These are phyloP conservation scores for Megalonaias nervosa DNA, from an alignment of 1,140 invertebrate species.

Conservation along the genomic window DNA sequence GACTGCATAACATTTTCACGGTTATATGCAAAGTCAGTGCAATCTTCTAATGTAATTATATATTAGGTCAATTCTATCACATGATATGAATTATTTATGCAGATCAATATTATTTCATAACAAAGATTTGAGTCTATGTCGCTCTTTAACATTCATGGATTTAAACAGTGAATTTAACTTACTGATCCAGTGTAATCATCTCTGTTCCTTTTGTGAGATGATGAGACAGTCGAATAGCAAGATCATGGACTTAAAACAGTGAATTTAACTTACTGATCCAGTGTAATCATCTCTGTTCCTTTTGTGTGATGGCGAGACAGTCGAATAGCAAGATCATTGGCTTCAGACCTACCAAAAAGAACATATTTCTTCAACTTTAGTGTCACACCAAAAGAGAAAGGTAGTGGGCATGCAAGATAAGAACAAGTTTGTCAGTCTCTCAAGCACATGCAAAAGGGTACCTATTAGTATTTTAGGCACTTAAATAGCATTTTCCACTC, in stretches of 20 bases:
- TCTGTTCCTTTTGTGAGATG: constrained; percentile 91
- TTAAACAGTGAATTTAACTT: constrained; percentile 75
- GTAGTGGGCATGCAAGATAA: background rate
- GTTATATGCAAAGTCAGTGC: too few species aligned
- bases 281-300: constrained; percentile 89
- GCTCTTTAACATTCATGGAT: too few species aligned
- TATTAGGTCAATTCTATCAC: too few species aligned
- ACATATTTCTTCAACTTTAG: background rate
- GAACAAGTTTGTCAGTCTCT: background rate
- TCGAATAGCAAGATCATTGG: constrained; percentile 96
- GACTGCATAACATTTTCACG: too few species aligned
- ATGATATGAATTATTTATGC: too few species aligned
- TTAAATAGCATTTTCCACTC: background rate
- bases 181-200: constrained; percentile 96
- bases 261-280: constrained; percentile 93
- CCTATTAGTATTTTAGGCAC: background rate
- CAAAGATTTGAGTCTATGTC: too few species aligned
- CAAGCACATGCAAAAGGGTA: background rate
- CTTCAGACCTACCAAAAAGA: constrained; percentile 87
- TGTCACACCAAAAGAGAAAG: background rate
- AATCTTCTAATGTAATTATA: too few species aligned
- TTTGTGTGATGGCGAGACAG: constrained; percentile 91
- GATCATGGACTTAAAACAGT: constrained; percentile 78
- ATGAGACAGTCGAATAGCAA: constrained; percentile 91
- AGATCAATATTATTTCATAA: too few species aligned